phyloP scores from a whole-genome alignment of 2,113 vertebrate species.

The Ceyx cyanopectus region DNA sequence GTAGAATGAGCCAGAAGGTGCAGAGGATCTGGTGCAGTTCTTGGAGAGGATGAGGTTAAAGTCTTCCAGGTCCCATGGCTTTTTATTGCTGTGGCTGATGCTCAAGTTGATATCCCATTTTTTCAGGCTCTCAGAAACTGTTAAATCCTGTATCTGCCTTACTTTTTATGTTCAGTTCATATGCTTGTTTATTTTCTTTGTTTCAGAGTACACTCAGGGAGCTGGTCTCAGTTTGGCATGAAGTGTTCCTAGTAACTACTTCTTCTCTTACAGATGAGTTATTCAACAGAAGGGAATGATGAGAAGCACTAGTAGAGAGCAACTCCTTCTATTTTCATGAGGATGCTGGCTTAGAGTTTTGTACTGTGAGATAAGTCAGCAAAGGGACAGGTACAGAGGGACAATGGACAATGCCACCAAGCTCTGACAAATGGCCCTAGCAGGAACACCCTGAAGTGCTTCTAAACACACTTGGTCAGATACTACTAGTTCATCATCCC shows the following conservation, averaged over 20 bases:
- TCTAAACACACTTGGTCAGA: background rate
- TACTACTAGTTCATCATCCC: background rate
- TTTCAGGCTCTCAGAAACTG: background rate
- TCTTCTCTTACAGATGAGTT: background rate
- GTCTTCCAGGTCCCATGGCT: background rate
- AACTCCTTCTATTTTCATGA: background rate
- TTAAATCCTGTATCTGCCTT: background rate
- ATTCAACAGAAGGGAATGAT: background rate
- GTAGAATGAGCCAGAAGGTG: background rate
- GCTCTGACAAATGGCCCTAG: background rate
- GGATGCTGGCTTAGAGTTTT: background rate
- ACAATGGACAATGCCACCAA: background rate
- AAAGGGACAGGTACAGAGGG: background rate
- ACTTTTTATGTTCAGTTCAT: background rate
- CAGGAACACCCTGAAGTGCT: background rate
- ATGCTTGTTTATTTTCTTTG: background rate
- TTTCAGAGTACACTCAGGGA: background rate
- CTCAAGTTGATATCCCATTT: background rate
- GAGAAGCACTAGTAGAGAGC: background rate
- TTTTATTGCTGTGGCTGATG: background rate
- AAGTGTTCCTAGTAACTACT: background rate
- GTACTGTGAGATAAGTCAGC: background rate
- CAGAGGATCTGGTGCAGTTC: background rate
- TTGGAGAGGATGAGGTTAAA: background rate
- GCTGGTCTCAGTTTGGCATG: background rate